These are phyloP conservation scores for Chloroceryle inda DNA, from an alignment of 2,797 vertebrate genomes.

Conservation along the genomic window DNA sequence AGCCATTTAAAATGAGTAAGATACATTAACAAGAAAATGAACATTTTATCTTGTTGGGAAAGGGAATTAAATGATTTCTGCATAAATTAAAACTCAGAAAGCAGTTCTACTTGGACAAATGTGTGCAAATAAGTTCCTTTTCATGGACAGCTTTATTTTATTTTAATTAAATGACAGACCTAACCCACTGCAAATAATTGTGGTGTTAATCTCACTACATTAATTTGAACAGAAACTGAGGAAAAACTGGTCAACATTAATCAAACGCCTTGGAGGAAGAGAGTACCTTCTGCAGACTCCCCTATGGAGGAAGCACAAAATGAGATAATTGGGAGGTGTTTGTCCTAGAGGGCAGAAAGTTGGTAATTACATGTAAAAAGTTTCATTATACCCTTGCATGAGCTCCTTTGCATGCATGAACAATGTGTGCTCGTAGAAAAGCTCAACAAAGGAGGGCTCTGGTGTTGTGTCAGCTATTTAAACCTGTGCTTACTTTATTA, in stretches of 20 bases:
- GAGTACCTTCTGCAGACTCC: conserved; percentile 37
- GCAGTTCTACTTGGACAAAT: conserved; percentile 28
- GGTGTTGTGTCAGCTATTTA: not conserved
- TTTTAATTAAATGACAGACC: conserved; percentile 72
- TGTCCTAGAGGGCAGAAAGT: conserved; percentile 29
- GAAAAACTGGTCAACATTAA: conserved; percentile 66
- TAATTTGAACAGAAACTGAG: conserved; percentile 66
- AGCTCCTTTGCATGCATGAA: not conserved
- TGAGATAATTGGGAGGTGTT: conserved; percentile 60
- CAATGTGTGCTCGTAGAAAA: not conserved
- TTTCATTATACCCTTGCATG: conserved; percentile 5
- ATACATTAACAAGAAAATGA: not conserved
- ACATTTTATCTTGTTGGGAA: not conserved
- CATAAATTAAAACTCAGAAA: conserved; percentile 42
- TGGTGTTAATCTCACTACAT: conserved; percentile 61
- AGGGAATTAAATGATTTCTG: conserved; percentile 4
- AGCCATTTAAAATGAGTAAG: conserved; percentile 25
- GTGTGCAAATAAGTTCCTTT: conserved; percentile 53
- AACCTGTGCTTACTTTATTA: conserved; percentile 9
- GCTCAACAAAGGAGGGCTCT: not conserved
- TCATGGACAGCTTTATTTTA: conserved; percentile 46
- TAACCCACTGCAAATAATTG: conserved; percentile 63
- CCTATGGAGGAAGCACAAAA: conserved; percentile 57
- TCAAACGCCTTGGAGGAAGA: conserved; percentile 57
- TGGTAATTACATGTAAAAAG: conserved; percentile 41